Percentiles rank a stretch among this genome's conserved stretches.
These are phyloP conservation scores for Enteromius argenteus DNA, from an alignment of 2,797 vertebrate genomes.

Conservation along the genomic window DNA sequence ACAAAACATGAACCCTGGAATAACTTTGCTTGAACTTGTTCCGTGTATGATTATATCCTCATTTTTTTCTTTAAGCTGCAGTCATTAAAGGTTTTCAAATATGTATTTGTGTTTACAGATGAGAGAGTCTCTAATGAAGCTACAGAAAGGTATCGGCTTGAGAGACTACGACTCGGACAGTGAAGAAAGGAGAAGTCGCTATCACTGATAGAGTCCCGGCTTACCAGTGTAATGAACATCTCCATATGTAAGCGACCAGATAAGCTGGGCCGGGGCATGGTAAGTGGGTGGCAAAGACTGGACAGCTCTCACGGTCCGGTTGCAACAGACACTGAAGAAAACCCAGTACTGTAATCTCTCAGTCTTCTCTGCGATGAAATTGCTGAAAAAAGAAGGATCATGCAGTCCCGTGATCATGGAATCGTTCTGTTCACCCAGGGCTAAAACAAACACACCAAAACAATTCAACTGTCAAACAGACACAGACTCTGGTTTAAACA, in stretches of 20 bases:
- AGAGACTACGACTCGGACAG: conserved; percentile 87
- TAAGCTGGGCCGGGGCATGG: conserved; percentile 15
- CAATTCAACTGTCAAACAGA: conserved; percentile 5
- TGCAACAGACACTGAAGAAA: not conserved
- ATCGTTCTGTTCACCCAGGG: conserved; percentile 32
- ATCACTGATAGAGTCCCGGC: conserved; percentile 85
- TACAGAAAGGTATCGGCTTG: conserved; percentile 91
- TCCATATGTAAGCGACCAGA: not conserved
- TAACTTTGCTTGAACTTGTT: not conserved
- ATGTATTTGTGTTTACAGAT: conserved; percentile 79
- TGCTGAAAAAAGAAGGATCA: not conserved
- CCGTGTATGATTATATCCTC: not conserved
- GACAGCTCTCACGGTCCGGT: not conserved
- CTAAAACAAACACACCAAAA: conserved; percentile 19
- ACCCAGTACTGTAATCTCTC: not conserved
- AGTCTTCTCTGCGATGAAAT: not conserved
- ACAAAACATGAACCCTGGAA: not conserved
- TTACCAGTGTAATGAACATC: conserved; percentile 54
- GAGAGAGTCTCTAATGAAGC: conserved; percentile 94
- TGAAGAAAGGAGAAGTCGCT: conserved; percentile 89
- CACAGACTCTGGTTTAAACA: conserved; percentile 36
- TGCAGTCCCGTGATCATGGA: conserved; percentile 6
- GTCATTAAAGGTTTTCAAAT: not conserved
- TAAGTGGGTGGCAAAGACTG: not conserved
- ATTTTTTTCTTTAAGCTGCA: not conserved